Conservation (phyloP, 2,113 vertebrate genomes). For the Scatophagus argus region DNA sequence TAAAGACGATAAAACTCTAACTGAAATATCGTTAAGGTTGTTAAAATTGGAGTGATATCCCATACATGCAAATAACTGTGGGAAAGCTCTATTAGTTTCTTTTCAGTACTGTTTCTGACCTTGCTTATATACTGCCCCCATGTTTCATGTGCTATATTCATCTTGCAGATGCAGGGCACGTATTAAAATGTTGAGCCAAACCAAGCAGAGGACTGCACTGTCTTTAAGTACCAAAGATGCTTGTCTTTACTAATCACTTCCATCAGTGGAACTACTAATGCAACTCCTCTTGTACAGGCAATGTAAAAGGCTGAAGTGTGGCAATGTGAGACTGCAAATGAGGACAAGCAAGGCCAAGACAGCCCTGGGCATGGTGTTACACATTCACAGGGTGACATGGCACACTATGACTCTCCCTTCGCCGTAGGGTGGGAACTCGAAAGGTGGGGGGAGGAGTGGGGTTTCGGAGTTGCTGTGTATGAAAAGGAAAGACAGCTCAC, state of each 20-base stretch:
- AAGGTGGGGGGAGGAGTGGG: constrained; percentile 39
- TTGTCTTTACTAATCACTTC: constrained; percentile 58
- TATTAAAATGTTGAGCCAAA: constrained; percentile 16
- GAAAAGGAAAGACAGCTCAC: constrained; percentile 67
- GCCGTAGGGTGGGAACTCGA: constrained; percentile 68
- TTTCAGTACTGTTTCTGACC: neutral
- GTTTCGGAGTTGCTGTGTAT: constrained; percentile 40
- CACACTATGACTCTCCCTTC: constrained; percentile 77
- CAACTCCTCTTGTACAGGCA: constrained; percentile 55
- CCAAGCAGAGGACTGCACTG: constrained; percentile 19
- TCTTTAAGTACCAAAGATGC: constrained; percentile 54
- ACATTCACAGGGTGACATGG: constrained; percentile 81
- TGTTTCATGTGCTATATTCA: neutral
- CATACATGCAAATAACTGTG: neutral
- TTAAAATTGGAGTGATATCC: neutral
- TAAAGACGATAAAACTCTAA: neutral
- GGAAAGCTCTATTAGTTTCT: neutral
- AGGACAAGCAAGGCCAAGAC: constrained; percentile 76
- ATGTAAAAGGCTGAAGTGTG: constrained; percentile 69
- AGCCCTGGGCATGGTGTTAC: constrained; percentile 70
- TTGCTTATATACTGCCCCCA: neutral
- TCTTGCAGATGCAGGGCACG: neutral
- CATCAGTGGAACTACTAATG: constrained; percentile 50
- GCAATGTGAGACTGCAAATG: constrained; percentile 73
- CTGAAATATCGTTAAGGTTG: neutral